Evolutionary conservation across 2,888 invertebrate genomes (phyloP).

Genomic region (Junonia oenone): DNA sequence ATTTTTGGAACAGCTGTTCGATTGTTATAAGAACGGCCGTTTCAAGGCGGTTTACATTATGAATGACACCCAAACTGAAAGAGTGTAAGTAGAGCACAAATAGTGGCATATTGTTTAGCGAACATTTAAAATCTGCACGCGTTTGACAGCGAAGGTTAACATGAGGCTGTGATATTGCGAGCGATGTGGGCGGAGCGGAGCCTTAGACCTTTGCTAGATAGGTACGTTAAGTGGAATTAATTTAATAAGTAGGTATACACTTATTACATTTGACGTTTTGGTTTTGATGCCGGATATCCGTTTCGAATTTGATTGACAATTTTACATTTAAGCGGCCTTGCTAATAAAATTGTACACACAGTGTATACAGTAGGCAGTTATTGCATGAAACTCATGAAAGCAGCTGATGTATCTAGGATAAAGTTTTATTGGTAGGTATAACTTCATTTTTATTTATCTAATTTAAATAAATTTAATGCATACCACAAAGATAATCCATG

Average conservation of each 20-base stretch:
- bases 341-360: too few relatives aligned
- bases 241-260: slow-evolving; percentile 12
- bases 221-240: slow-evolving; percentile 16
- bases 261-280: neutral
- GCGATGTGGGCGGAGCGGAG: slow-evolving; percentile 30
- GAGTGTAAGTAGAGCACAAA: slow-evolving; percentile 7
- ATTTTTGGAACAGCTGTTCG: neutral
- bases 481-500: slow-evolving; percentile 70
- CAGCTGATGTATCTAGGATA: too few relatives aligned
- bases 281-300: neutral
- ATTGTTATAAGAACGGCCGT: too few relatives aligned
- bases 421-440: too few relatives aligned
- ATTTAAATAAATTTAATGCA: slow-evolving; percentile 26
- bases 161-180: slow-evolving; percentile 26
- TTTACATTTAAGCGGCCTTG: neutral
- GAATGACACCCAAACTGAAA: neutral
- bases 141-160: slow-evolving; percentile 33
- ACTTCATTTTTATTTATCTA: neutral
- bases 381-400: too few relatives aligned
- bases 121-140: slow-evolving; percentile 25
- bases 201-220: slow-evolving; percentile 23
- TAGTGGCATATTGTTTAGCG: slow-evolving; percentile 21
- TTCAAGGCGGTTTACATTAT: neutral
- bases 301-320: neutral
- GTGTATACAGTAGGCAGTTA: too few relatives aligned